Evolutionary conservation across 2,888 invertebrate genomes (phyloP).

Genomic region (Cynaeus angustus): DNA sequence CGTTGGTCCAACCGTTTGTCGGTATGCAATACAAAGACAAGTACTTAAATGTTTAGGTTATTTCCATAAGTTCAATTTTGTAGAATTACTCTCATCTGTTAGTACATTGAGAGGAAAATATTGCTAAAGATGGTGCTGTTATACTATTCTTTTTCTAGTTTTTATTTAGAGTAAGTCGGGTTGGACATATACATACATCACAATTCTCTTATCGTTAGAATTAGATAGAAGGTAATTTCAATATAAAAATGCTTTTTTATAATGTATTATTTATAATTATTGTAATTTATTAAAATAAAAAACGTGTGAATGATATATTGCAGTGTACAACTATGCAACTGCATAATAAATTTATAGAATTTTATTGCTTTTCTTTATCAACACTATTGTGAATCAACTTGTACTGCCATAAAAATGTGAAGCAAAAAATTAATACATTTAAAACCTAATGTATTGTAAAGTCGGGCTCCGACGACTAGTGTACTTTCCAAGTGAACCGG

Average conservation of each 20-base stretch:
- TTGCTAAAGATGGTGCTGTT: slow-evolving; percentile 46
- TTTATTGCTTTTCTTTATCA: slow-evolving; percentile 26
- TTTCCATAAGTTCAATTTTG: slow-evolving; percentile 30
- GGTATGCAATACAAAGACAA: slow-evolving; percentile 45
- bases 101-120: slow-evolving; percentile 27
- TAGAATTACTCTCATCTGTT: slow-evolving; percentile 31
- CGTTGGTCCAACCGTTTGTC: slow-evolving; percentile 48
- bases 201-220: slow-evolving; percentile 48
- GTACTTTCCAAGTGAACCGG: no score
- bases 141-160: slow-evolving; percentile 30
- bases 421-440: no score
- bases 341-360: slow-evolving; percentile 46
- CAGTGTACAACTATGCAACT: slow-evolving; percentile 33
- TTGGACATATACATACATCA: slow-evolving; percentile 50
- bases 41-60: slow-evolving; percentile 47
- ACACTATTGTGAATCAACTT: no score
- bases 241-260: slow-evolving; percentile 44
- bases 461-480: no score
- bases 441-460: no score
- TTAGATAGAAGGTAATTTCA: slow-evolving; percentile 41
- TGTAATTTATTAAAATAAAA: slow-evolving; percentile 52
- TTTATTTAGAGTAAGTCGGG: slow-evolving; percentile 46
- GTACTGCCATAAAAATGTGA: no score
- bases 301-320: slow-evolving; percentile 46
- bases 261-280: slow-evolving; percentile 49